These are phyloP conservation scores for Mercenaria mercenaria DNA, from an alignment of 1,140 invertebrate genomes.

Conservation along the genomic window DNA sequence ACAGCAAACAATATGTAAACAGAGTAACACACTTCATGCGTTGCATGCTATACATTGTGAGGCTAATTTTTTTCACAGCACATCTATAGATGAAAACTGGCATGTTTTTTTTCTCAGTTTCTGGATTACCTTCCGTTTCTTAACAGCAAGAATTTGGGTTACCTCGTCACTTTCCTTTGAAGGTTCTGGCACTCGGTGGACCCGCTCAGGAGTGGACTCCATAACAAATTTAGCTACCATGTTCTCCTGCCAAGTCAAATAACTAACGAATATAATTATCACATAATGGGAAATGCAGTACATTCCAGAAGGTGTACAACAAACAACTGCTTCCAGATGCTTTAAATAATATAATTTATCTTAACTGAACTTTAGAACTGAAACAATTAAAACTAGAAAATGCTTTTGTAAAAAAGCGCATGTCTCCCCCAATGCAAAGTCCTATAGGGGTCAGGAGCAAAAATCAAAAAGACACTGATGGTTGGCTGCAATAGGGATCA, in stretches of 20 bases:
- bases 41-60: neutral
- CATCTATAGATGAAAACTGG: neutral
- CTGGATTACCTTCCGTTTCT: neutral
- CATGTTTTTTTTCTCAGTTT: neutral
- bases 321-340: no score
- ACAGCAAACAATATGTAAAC: no score
- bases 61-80: neutral
- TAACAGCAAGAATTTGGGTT: constrained; percentile 51
- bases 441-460: no score
- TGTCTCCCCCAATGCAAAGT: no score
- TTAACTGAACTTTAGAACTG: no score
- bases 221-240: constrained; percentile 62
- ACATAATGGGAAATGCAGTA: no score
- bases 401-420: no score
- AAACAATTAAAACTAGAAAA: no score
- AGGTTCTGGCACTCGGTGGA: constrained; percentile 5
- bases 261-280: neutral
- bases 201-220: constrained; percentile 37
- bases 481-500: no score
- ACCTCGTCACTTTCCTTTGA: constrained; percentile 32
- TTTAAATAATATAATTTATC: no score
- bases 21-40: neutral
- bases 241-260: constrained; percentile 49
- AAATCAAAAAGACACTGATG: no score
- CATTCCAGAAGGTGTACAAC: no score